Conservation (phyloP, 2,797 vertebrate species). For the Molossus alvarezi region DNA sequence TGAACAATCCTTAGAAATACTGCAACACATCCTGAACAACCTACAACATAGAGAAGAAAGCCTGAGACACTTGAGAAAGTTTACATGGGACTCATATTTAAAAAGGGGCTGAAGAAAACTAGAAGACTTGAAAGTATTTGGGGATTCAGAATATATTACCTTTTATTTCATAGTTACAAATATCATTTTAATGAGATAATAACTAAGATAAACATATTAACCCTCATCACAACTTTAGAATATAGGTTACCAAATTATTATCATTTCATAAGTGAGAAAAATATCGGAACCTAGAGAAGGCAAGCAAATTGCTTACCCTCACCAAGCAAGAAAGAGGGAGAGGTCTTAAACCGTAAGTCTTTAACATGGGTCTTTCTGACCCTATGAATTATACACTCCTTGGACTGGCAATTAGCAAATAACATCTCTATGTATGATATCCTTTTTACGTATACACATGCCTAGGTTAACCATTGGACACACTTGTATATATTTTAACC, state of each 20-base stretch:
- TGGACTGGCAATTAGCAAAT: slow-evolving; percentile 43
- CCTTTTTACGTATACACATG: slow-evolving; percentile 19
- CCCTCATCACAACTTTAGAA: background rate
- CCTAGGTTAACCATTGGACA: slow-evolving; percentile 28
- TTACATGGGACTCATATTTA: background rate
- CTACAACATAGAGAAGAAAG: background rate
- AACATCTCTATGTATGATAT: background rate
- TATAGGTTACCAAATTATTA: slow-evolving; percentile 54
- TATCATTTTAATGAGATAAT: slow-evolving; percentile 56
- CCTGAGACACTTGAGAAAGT: slow-evolving; percentile 55
- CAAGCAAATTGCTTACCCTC: slow-evolving; percentile 19
- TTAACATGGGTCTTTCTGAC: slow-evolving; percentile 12
- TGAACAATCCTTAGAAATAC: slow-evolving; percentile 41
- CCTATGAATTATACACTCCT: background rate
- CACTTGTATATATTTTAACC: slow-evolving; percentile 35
- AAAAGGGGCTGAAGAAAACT: slow-evolving; percentile 7
- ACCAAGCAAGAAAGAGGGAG: slow-evolving; percentile 6
- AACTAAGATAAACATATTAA: slow-evolving; percentile 51
- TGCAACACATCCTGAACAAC: background rate
- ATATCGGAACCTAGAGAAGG: background rate
- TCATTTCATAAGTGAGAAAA: slow-evolving; percentile 72
- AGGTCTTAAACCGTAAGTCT: slow-evolving; percentile 5
- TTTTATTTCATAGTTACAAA: slow-evolving; percentile 48
- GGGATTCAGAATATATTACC: slow-evolving; percentile 32
- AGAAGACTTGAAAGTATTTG: slow-evolving; percentile 56